Evolutionary conservation across 2,888 invertebrate genomes (phyloP), one percentile per base, ranked within the genome.

Genomic region (Rhabditoides inermis): DNA sequence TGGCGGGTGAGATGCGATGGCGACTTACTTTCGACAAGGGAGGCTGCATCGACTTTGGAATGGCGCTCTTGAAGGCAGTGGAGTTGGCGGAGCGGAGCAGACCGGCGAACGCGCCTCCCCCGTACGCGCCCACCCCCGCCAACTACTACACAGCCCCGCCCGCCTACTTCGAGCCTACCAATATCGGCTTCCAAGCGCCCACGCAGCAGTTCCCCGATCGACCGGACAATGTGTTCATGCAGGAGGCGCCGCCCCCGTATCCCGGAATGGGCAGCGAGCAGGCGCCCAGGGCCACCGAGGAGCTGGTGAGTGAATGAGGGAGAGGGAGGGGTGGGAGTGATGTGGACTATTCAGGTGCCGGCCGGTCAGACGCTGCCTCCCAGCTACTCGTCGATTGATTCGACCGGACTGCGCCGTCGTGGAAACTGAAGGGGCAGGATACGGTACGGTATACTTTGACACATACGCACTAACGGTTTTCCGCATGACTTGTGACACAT

Each of bases 21-120:
- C 40, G 56, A 45, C 55, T 65, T 54, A 58, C 59, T 3, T 65
- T 65, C 52, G 57, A 57, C 28, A 55, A 50, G 70, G 95, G 95
- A 45, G 98, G 98, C 15, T 94, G 94, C 47, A 94, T 95, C 72
- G 95, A 98, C 76, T 98, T 89, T 81, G 95, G 92, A 3, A 87
- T 88, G 76, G 89, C 92, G 18, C 87, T 95, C 86, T 78, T 94
- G 69, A 85, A 86, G 77, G 92, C 91, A 45, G 92, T 91, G 35
- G 74, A 77, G 47, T 63, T 78, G 49, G 79, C 79, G 75, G 64
- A 35, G n/a, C 27, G 2, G 4, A 45, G 10, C 26, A 26, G n/a
- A n/a, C 20, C 22, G 40, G 20, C 15, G 22, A 20, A 20, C 2
- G 7, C 4, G 20, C 22, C 22, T 10, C 20, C 20, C 20, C 59